Conservation (phyloP, 2,797 vertebrate species). For the Hippopotamyrus pictus region DNA sequence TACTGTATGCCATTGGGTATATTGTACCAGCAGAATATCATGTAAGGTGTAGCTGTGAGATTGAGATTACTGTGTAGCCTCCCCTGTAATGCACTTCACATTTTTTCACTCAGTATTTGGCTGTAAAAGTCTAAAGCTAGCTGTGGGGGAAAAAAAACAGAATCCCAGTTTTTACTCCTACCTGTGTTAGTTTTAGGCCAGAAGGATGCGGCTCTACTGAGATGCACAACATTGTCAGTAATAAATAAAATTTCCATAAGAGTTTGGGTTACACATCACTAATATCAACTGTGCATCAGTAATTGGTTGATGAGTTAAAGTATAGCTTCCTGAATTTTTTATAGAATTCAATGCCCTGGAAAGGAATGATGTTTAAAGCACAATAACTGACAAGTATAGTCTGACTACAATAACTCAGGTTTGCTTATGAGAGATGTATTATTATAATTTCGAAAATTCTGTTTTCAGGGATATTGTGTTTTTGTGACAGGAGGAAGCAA, state of each 20-base stretch:
- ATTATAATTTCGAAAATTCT: slow-evolving; percentile 47
- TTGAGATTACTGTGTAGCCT: background rate
- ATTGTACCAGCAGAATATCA: background rate
- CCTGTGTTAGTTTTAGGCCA: background rate
- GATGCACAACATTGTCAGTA: background rate
- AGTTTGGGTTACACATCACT: background rate
- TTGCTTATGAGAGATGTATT: slow-evolving; percentile 26
- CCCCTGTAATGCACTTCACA: background rate
- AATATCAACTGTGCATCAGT: background rate
- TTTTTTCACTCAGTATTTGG: background rate
- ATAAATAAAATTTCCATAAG: background rate
- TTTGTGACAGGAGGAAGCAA: slow-evolving; percentile 63
- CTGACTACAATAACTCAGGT: slow-evolving; percentile 28
- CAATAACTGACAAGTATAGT: background rate
- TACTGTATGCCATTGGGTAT: background rate
- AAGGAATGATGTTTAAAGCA: background rate
- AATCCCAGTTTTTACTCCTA: background rate
- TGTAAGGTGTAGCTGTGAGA: background rate
- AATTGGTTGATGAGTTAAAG: background rate
- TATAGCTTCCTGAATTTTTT: background rate
- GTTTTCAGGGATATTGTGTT: slow-evolving; percentile 52
- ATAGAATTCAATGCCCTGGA: background rate
- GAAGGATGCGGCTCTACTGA: background rate
- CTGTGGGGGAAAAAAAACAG: too few relatives aligned
- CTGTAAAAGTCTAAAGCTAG: background rate